phyloP scores from a whole-genome alignment of 2,113 vertebrate species.

The Phocoena sinus region DNA sequence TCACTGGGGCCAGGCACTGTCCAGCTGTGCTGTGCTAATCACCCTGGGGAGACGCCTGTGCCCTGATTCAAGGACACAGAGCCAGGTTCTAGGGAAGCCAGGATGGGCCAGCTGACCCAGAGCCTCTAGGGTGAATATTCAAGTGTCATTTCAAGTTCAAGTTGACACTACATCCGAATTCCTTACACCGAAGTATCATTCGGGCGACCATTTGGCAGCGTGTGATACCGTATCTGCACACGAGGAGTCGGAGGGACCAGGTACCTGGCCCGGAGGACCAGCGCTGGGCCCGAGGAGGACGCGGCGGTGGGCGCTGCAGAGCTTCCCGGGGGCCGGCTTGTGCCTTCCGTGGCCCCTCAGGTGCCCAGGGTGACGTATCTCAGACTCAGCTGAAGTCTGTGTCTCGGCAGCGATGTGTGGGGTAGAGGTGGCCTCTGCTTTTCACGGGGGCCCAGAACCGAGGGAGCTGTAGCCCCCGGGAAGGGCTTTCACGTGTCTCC shows the following conservation, averaged over 20 bases:
- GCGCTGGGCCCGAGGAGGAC: accelerated
- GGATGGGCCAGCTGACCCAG: not conserved
- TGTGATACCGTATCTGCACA: accelerated
- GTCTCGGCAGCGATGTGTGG: too few relatives aligned
- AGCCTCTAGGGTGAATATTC: not conserved
- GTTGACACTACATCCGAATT: not conserved
- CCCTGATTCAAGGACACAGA: not conserved
- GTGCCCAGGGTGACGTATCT: accelerated
- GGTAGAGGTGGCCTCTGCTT: not conserved
- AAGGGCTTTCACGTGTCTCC: accelerated
- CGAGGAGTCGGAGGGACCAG: too few relatives aligned
- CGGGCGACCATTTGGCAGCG: not conserved
- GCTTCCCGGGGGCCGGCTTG: accelerated
- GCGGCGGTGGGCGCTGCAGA: accelerated
- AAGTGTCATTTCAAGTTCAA: not conserved
- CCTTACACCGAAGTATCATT: too few relatives aligned
- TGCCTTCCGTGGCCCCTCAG: not conserved
- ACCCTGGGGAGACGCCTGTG: not conserved
- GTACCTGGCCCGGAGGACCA: accelerated
- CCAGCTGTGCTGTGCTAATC: too few relatives aligned
- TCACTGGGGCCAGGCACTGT: too few relatives aligned
- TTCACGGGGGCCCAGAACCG: too few relatives aligned
- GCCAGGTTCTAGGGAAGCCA: not conserved
- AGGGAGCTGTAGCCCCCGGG: accelerated
- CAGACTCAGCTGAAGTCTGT: not conserved